Evolutionary conservation across 2,888 invertebrate species (phyloP).

Genomic region (Disparrhopalites patrizii): DNA sequence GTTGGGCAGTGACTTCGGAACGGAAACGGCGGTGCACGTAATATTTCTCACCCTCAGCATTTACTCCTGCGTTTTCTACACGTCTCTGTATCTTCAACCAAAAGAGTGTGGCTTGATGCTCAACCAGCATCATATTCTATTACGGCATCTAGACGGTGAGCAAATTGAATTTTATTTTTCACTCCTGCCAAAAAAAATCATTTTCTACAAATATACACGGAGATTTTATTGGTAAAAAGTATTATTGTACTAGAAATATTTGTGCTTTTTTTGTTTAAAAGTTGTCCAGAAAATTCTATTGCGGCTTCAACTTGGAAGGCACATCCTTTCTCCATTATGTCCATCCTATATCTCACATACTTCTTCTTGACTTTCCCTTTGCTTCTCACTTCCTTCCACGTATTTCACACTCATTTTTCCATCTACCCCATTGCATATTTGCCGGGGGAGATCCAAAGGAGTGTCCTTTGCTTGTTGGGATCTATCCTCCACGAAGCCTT

Average conservation of each 20-base stretch:
- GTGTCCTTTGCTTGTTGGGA: background rate
- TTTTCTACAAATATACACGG: too few species aligned
- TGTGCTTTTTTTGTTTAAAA: too few species aligned
- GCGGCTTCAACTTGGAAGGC: too few species aligned
- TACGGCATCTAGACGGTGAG: background rate
- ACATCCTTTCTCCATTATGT: background rate
- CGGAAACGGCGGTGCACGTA: background rate
- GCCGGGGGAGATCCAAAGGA: background rate
- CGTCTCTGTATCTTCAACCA: background rate
- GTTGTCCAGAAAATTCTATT: too few species aligned
- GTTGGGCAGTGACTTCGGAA: background rate
- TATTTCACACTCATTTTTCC: background rate
- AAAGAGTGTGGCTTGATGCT: background rate
- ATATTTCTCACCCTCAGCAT: background rate
- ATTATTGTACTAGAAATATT: too few species aligned
- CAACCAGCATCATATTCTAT: background rate
- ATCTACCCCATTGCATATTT: background rate
- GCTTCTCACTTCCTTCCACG: background rate
- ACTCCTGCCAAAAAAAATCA: too few species aligned
- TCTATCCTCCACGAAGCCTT: background rate
- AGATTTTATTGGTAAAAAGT: too few species aligned
- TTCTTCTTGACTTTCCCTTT: background rate
- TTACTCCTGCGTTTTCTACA: background rate
- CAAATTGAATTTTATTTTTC: too few species aligned
- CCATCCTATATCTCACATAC: background rate